phyloP scores from a whole-genome alignment of 2,888 invertebrate species.

The Rugalucina vietnamica region DNA sequence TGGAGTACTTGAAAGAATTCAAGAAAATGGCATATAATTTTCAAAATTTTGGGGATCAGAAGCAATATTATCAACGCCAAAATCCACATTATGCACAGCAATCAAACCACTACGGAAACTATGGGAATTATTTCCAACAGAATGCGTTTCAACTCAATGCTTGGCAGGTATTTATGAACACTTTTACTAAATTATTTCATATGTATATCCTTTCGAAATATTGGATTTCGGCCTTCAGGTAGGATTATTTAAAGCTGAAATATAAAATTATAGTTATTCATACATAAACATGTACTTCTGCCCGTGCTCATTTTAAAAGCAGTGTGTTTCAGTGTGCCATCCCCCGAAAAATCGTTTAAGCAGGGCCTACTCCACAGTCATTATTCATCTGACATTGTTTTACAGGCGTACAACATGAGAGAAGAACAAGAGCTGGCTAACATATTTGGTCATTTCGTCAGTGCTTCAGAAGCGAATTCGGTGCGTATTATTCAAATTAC shows the following conservation, averaged over 20 bases:
- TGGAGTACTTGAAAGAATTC: not conserved
- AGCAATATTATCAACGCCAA: conserved; percentile 46
- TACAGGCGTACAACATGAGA: conserved; percentile 56
- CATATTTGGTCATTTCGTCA: conserved; percentile 43
- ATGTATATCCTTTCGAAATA: no score
- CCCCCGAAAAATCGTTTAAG: no score
- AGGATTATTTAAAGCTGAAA: no score
- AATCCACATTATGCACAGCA: conserved; percentile 68
- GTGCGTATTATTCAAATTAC: no score
- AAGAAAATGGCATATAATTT: not conserved
- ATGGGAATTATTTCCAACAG: conserved; percentile 68
- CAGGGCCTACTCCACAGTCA: no score
- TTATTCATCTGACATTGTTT: not conserved
- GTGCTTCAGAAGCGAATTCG: conserved; percentile 39
- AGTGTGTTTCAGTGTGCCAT: no score
- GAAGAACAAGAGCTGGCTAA: conserved; percentile 46
- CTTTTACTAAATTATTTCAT: no score
- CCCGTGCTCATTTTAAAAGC: no score
- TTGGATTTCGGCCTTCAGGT: no score
- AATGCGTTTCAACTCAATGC: conserved; percentile 72
- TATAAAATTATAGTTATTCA: no score
- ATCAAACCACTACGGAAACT: conserved; percentile 70
- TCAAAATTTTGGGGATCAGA: not conserved
- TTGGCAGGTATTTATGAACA: conserved; percentile 78
- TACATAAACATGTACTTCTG: no score